phyloP scores from a whole-genome alignment of 1,140 invertebrate genomes.

The Aphelenchoides avenae region DNA sequence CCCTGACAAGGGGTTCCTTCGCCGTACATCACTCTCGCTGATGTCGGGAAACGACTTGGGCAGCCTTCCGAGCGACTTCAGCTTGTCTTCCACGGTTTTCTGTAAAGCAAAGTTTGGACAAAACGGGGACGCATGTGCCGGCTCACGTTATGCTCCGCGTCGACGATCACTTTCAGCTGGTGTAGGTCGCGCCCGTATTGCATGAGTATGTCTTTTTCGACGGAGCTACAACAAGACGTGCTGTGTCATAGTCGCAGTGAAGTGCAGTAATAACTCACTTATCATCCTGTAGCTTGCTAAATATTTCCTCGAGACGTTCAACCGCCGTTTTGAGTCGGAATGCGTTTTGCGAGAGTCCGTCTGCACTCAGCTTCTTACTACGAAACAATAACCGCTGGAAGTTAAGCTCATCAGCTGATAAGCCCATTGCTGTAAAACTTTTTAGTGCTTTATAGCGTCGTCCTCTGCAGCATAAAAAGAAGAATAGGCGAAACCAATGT shows the following conservation, averaged over 20 bases:
- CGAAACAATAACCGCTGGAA: constrained; percentile 45
- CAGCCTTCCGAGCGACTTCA: constrained; percentile 19
- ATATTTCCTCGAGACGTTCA: constrained; percentile 21
- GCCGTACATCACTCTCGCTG: too few species aligned
- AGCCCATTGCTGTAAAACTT: too few species aligned
- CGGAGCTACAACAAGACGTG: constrained; percentile 26
- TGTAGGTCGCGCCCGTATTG: constrained; percentile 44
- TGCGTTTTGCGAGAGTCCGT: constrained; percentile 34
- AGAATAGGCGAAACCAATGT: too few species aligned
- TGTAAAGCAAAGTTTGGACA: constrained; percentile 6
- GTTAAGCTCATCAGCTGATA: constrained; percentile 36
- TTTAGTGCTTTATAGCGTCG: too few species aligned
- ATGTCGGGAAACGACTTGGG: constrained; percentile 30
- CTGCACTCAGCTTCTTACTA: constrained; percentile 34
- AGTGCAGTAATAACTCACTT: constrained; percentile 2
- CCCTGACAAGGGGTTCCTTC: too few species aligned
- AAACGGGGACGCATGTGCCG: background rate
- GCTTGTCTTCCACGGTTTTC: constrained; percentile 21
- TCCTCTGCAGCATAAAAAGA: too few species aligned
- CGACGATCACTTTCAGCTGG: constrained; percentile 40
- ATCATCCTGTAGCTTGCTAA: constrained; percentile 43
- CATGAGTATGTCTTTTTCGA: constrained; percentile 37
- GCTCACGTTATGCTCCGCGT: constrained; percentile 41
- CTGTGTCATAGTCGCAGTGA: constrained; percentile 2
- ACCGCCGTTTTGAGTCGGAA: constrained; percentile 21